Evolutionary conservation across 2,888 invertebrate species (phyloP).

Genomic region (Chrysolina americana): DNA sequence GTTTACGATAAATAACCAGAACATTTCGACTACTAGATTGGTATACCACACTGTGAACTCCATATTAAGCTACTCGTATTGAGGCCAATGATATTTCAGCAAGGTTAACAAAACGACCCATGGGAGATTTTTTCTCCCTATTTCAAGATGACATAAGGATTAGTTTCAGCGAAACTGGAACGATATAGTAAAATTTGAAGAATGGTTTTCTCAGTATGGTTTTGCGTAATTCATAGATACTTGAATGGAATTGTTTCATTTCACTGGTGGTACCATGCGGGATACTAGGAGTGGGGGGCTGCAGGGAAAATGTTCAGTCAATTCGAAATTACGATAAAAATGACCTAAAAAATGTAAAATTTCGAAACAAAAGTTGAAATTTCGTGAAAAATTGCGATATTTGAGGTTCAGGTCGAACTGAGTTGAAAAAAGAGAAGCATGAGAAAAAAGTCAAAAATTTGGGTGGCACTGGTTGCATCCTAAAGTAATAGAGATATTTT

Average conservation of each 20-base stretch:
- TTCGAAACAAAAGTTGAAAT: no score
- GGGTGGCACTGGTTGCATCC: no score
- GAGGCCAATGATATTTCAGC: slow-evolving; percentile 66
- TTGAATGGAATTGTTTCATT: background rate
- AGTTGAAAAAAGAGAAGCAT: no score
- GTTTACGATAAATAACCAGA: slow-evolving; percentile 27
- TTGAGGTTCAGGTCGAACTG: no score
- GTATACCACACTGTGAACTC: slow-evolving; percentile 48
- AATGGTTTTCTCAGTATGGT: background rate
- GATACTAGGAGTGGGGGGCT: no score
- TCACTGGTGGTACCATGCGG: no score
- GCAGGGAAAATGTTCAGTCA: no score
- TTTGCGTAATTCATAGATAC: background rate
- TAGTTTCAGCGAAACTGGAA: slow-evolving; percentile 20
- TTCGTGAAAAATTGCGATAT: no score
- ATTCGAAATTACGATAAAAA: no score
- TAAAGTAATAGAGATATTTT: no score
- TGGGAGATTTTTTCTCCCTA: slow-evolving; percentile 56
- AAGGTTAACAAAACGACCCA: slow-evolving; percentile 60
- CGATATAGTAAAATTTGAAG: background rate
- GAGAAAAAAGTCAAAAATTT: no score
- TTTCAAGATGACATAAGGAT: slow-evolving; percentile 44
- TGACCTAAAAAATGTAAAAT: no score
- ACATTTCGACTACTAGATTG: slow-evolving; percentile 38
- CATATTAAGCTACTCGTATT: slow-evolving; percentile 63